These are phyloP conservation scores for Littorina saxatilis DNA, from an alignment of 1,140 invertebrate species.

Conservation along the genomic window DNA sequence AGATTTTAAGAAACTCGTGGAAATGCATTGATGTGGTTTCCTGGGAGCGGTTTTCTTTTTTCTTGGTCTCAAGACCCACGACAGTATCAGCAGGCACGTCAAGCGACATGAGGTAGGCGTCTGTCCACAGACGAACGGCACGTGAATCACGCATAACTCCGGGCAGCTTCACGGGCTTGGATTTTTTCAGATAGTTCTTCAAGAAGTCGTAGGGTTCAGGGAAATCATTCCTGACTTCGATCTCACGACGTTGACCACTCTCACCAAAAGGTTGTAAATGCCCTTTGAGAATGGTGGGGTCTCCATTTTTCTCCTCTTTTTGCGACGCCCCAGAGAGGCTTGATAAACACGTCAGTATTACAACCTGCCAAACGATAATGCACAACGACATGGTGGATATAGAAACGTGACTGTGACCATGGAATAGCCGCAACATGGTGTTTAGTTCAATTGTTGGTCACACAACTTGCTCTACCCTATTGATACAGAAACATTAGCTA, in stretches of 20 bases:
- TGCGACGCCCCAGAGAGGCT: neutral
- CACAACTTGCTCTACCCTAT: too few species aligned
- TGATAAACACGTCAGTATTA: neutral
- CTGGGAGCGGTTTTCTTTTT: slow-evolving; percentile 69
- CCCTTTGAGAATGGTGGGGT: slow-evolving; percentile 33
- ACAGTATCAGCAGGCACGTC: slow-evolving; percentile 48
- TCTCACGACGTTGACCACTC: slow-evolving; percentile 49
- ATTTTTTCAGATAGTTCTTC: slow-evolving; percentile 58
- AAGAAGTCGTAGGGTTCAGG: slow-evolving; percentile 63
- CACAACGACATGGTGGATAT: too few species aligned
- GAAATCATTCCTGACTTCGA: slow-evolving; percentile 61
- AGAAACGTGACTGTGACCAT: neutral
- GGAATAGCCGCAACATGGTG: neutral
- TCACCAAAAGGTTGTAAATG: slow-evolving; percentile 68
- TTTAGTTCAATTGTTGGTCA: neutral
- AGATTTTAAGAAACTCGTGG: slow-evolving; percentile 67
- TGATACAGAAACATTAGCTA: neutral
- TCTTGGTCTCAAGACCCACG: slow-evolving; percentile 66
- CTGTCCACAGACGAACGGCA: slow-evolving; percentile 68
- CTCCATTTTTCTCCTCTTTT: neutral
- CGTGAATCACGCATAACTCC: slow-evolving; percentile 61
- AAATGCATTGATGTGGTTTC: slow-evolving; percentile 58
- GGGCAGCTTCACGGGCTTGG: slow-evolving; percentile 65
- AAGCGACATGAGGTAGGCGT: slow-evolving; percentile 67
- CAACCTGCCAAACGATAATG: neutral